Evolutionary conservation across 2,888 invertebrate genomes (phyloP), one percentile per base, ranked within the genome.

Genomic region (Agriopis leucophaearia): DNA sequence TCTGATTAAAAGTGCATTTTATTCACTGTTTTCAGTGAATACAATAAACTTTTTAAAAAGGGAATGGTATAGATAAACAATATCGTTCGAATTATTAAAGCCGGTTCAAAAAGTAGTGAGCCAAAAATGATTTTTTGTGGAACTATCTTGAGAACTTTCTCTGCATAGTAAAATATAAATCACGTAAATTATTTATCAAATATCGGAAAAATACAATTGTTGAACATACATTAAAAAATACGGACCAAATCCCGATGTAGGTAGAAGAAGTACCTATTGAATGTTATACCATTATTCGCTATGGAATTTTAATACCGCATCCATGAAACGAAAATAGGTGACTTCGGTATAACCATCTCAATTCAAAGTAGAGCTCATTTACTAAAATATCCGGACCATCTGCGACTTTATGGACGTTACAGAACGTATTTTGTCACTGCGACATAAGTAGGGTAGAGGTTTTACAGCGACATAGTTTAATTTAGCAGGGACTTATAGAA

Each of bases 351-450:
- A 80, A 74, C 79, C 86, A 80, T 74, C 66, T 67, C 69, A 76
- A 78, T 80, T 84, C 81, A 78, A 82, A 85, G 85, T 84, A 83
- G 85, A 85, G 85, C 89, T 91, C 91, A 89, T 91, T 91, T 89
- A 88, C 87, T 89, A 88, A 91, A 92, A 91, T 87, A 91, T 88
- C 89, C 83, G 77, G 78, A 77, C 81, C 91, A 92, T 89, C 91
- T 92, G 92, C 84, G 88, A 84, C 89, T 86, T 87, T 83, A 82
- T 81, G 82, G 86, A 84, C 86, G 83, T 85, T 87, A 82, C 78
- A 80, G 79, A 82, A 85, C 84, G 89, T 90, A 70, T 71, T 73
- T 88, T 89, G 87, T 90, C 83, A 88, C 88, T 83, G 62, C 70
- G 75, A 68, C 71, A 70, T 72, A 74, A 69, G 73, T 71, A 68